Evolutionary conservation across 2,113 vertebrate genomes (phyloP).

Genomic region (Indicator maculatus): DNA sequence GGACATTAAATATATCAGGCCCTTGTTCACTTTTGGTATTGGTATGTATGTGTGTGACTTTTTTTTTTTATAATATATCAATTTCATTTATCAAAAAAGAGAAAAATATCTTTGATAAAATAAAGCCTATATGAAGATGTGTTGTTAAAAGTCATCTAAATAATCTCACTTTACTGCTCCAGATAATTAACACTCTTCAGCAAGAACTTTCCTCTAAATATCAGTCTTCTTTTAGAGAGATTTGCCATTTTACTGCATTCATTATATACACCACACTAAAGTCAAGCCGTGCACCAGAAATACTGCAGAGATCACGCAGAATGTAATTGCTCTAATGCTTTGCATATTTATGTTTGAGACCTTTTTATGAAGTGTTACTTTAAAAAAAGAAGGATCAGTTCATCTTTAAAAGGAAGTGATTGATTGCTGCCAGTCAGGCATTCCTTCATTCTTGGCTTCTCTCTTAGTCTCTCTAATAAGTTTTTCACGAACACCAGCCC

Average conservation of each 20-base stretch:
- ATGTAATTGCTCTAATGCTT: conserved; percentile 66
- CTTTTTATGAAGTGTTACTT: conserved; percentile 78
- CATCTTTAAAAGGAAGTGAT: conserved; percentile 85
- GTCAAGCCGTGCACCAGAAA: conserved; percentile 50
- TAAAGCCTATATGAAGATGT: neutral
- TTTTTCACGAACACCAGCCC: conserved; percentile 85
- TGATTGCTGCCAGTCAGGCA: conserved; percentile 93
- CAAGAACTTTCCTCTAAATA: conserved; percentile 70
- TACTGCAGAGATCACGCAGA: conserved; percentile 55
- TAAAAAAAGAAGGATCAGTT: conserved; percentile 76
- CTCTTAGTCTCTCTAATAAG: conserved; percentile 84
- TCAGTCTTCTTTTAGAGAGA: conserved; percentile 64
- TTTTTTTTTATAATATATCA: neutral
- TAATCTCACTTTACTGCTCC: conserved; percentile 61
- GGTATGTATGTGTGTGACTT: neutral
- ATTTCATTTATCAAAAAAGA: neutral
- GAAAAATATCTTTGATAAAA: neutral
- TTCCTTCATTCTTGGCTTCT: conserved; percentile 85
- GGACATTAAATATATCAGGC: neutral
- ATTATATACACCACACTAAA: conserved; percentile 63
- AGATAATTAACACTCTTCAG: conserved; percentile 72
- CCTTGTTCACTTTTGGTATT: neutral
- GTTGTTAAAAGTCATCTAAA: conserved; percentile 63
- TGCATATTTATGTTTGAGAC: conserved; percentile 77
- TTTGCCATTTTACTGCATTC: conserved; percentile 72